These are phyloP conservation scores for Centropristis striata DNA, from an alignment of 2,113 vertebrate species.

Conservation along the genomic window DNA sequence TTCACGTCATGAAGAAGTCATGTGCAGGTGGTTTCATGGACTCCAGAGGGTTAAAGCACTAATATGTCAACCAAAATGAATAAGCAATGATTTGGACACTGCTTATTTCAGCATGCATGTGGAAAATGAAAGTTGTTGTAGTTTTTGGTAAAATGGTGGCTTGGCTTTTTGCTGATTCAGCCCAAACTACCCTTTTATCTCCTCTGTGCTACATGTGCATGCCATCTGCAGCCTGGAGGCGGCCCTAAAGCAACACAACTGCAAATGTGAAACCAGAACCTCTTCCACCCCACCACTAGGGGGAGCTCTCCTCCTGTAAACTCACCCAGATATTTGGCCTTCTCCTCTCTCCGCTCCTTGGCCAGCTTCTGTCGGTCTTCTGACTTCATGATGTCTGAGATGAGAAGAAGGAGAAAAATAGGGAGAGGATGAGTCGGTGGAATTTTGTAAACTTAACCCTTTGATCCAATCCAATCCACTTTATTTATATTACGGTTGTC, in stretches of 20 bases:
- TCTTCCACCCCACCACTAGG: slow-evolving; percentile 72
- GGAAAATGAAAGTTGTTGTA: not conserved
- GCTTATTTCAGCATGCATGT: slow-evolving; percentile 39
- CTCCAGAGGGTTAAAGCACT: too few relatives aligned
- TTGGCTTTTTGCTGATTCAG: slow-evolving; percentile 22
- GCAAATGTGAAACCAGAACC: not conserved
- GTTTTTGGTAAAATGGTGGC: slow-evolving; percentile 32
- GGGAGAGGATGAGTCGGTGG: not conserved
- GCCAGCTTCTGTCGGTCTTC: slow-evolving; percentile 94
- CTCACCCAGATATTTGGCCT: slow-evolving; percentile 96
- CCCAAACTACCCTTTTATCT: slow-evolving; percentile 18
- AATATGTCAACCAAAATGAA: slow-evolving; percentile 9
- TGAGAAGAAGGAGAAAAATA: not conserved
- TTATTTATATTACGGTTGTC: too few relatives aligned
- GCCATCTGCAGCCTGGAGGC: slow-evolving; percentile 30
- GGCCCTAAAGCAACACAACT: not conserved
- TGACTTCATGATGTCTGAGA: slow-evolving; percentile 90
- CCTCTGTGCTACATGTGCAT: slow-evolving; percentile 21
- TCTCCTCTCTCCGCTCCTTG: slow-evolving; percentile 93
- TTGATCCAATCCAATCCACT: too few relatives aligned
- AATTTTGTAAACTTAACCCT: too few relatives aligned
- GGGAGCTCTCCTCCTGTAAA: slow-evolving; percentile 62
- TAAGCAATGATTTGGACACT: not conserved
- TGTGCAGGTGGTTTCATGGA: too few relatives aligned
- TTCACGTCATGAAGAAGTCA: too few relatives aligned